Conservation (phyloP, 2,888 invertebrate species). For the Standfussiana lucernea region DNA sequence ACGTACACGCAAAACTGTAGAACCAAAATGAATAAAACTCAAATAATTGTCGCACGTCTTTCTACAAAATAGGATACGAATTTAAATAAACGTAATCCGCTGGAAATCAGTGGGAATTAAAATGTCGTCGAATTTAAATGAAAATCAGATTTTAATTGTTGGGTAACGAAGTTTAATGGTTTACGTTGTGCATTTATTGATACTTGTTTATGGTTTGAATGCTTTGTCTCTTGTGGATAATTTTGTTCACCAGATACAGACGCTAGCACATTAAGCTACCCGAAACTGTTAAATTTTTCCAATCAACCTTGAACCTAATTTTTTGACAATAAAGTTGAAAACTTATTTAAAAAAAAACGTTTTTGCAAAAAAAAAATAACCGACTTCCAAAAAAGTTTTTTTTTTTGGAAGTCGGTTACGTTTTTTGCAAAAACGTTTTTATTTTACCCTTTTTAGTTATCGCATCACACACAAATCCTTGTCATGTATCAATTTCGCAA, state of each 20-base stretch:
- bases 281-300: too few species aligned
- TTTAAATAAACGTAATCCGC: slow-evolving; percentile 38
- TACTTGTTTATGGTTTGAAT: neutral
- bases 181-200: neutral
- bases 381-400: too few species aligned
- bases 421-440: too few species aligned
- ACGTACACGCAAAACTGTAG: neutral
- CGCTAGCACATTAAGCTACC: too few species aligned
- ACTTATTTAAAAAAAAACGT: too few species aligned
- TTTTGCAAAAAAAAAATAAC: too few species aligned
- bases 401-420: too few species aligned
- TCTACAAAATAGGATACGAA: slow-evolving; percentile 11
- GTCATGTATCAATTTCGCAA: too few species aligned
- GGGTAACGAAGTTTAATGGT: neutral
- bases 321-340: too few species aligned
- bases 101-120: slow-evolving; percentile 41
- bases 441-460: too few species aligned
- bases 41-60: neutral
- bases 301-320: too few species aligned
- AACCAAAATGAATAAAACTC: neutral
- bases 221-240: neutral
- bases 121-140: slow-evolving; percentile 41
- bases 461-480: too few species aligned
- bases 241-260: neutral
- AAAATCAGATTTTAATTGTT: slow-evolving; percentile 49